phyloP scores from a whole-genome alignment of 2,797 vertebrate species.

The Kryptopterus vitreolus region DNA sequence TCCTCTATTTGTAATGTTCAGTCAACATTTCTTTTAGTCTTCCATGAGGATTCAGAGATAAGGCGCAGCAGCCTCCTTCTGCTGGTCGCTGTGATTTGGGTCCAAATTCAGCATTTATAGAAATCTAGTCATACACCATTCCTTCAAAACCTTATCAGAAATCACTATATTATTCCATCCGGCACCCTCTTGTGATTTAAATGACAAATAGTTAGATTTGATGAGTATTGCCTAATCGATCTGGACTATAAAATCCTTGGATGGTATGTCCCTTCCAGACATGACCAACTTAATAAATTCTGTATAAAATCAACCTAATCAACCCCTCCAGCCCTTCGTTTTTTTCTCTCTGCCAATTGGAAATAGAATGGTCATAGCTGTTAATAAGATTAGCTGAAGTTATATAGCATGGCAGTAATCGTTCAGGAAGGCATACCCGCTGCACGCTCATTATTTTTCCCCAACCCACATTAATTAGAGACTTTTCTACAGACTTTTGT shows the following conservation, averaged over 20 bases:
- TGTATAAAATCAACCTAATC: constrained; percentile 34
- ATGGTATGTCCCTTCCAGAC: neutral
- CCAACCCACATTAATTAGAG: constrained; percentile 31
- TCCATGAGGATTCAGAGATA: neutral
- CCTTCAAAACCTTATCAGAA: neutral
- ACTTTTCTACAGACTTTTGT: constrained; percentile 37
- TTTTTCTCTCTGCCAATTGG: constrained; percentile 4
- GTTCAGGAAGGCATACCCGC: constrained; percentile 18
- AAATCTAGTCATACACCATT: neutral
- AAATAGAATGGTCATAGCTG: constrained; percentile 8
- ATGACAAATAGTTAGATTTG: neutral
- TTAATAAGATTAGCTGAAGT: constrained; percentile 41
- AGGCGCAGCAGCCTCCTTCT: neutral
- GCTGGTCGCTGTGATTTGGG: neutral
- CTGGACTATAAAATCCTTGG: constrained; percentile 29
- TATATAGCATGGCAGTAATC: constrained; percentile 36
- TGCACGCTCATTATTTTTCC: neutral
- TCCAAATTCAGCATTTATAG: neutral
- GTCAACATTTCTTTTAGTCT: neutral
- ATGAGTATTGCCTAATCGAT: neutral
- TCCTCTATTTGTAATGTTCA: neutral
- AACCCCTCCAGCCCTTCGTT: neutral
- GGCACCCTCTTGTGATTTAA: neutral
- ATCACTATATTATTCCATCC: neutral
- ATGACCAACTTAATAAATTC: constrained; percentile 32